Evolutionary conservation across 1,140 invertebrate species (phyloP).

Genomic region (Drosophila fuyamai): DNA sequence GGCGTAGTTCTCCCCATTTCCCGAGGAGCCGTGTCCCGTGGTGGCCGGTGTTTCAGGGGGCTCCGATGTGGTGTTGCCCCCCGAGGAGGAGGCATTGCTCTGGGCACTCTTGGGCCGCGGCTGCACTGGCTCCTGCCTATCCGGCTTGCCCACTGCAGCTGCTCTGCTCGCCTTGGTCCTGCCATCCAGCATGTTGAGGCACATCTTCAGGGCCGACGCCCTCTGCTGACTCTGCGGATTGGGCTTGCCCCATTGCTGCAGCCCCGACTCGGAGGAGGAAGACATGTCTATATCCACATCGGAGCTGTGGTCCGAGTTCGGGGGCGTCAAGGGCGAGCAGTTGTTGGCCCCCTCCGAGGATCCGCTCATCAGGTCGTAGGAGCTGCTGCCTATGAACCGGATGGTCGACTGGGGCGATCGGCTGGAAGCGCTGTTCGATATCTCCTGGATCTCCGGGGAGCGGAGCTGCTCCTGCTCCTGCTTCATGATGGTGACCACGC

Average conservation of each 20-base stretch:
- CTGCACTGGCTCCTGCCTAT: constrained; percentile 47
- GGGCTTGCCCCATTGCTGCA: constrained; percentile 66
- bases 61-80: constrained; percentile 15
- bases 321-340: constrained; percentile 87
- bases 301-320: constrained; percentile 90
- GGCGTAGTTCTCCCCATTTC: constrained; percentile 88
- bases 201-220: constrained; percentile 64
- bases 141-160: constrained; percentile 52
- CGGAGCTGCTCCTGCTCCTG: constrained; percentile 70
- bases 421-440: constrained; percentile 73
- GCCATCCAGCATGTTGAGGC: constrained; percentile 77
- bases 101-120: constrained; percentile 44
- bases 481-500: constrained; percentile 87
- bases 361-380: constrained; percentile 64
- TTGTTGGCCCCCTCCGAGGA: constrained; percentile 69
- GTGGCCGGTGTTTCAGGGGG: neutral
- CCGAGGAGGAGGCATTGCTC: constrained; percentile 59
- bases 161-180: constrained; percentile 84
- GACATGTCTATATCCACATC: constrained; percentile 87
- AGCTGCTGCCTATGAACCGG: constrained; percentile 76
- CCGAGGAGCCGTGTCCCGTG: constrained; percentile 3
- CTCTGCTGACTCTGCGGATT: constrained; percentile 45
- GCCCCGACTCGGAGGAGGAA: constrained; percentile 85
- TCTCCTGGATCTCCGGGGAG: constrained; percentile 75
- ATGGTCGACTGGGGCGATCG: constrained; percentile 70